A percentile compares a stretch with the other conserved stretches of the same genome.
Conservation (phyloP, 2,113 vertebrate species). For the Holacanthus passer region DNA sequence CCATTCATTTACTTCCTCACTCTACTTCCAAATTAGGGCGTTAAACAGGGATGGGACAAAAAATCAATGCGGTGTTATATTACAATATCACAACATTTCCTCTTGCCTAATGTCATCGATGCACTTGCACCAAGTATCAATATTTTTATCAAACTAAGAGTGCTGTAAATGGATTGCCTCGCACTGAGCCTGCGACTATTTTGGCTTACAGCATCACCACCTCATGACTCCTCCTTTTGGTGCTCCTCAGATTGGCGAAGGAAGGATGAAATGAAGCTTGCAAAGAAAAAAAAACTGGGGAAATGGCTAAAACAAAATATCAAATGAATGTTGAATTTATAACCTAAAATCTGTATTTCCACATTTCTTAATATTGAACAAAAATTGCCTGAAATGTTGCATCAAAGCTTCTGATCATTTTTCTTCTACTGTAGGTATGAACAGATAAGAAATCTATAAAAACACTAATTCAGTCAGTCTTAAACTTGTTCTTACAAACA, state of each 20-base stretch:
- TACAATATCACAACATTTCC: slow-evolving; percentile 63
- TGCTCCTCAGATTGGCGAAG: slow-evolving; percentile 47
- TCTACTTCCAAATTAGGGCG: slow-evolving; percentile 56
- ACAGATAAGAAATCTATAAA: slow-evolving; percentile 23
- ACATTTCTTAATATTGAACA: slow-evolving; percentile 1
- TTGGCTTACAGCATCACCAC: slow-evolving; percentile 41
- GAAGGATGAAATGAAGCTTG: slow-evolving; percentile 30
- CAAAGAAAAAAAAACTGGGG: background rate
- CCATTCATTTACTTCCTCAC: slow-evolving; percentile 54
- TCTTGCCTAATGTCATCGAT: slow-evolving; percentile 54
- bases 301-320: background rate
- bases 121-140: slow-evolving; percentile 59
- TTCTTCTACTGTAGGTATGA: background rate
- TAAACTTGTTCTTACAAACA: slow-evolving; percentile 39
- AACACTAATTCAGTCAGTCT: background rate
- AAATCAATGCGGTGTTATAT: slow-evolving; percentile 66
- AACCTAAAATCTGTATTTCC: slow-evolving; percentile 6
- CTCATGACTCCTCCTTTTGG: slow-evolving; percentile 52
- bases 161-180: slow-evolving; percentile 63
- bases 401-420: background rate
- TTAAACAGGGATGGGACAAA: slow-evolving; percentile 58
- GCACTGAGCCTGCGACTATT: slow-evolving; percentile 47
- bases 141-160: slow-evolving; percentile 67
- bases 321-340: background rate
- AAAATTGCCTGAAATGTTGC: background rate